Evolutionary conservation across 1,140 invertebrate genomes (phyloP).

Genomic region (Grapholita molesta): DNA sequence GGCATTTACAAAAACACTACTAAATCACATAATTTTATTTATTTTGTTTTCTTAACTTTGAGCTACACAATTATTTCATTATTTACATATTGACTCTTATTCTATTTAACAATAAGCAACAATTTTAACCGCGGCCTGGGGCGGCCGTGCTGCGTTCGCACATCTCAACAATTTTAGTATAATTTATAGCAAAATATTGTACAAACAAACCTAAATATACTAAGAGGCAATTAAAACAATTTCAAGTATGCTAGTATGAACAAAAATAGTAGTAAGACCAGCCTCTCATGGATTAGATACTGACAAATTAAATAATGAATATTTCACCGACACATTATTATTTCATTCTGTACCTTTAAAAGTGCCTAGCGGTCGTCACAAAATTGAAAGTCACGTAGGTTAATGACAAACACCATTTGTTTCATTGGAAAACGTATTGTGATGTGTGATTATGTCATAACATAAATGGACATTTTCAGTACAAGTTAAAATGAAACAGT

Average conservation of each 20-base stretch:
- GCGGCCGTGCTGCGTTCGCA: background rate
- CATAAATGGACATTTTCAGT: no score
- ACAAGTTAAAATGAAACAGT: no score
- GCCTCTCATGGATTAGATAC: no score
- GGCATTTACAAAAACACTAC: conserved; percentile 5
- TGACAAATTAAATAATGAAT: no score
- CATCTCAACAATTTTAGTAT: background rate
- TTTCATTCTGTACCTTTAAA: no score
- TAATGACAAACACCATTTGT: no score
- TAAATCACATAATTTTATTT: conserved; percentile 51
- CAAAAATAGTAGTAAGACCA: no score
- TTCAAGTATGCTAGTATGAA: background rate
- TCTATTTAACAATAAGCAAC: conserved; percentile 71
- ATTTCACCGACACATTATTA: no score
- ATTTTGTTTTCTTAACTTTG: conserved; percentile 51
- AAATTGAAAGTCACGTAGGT: no score
- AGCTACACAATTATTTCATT: conserved; percentile 61
- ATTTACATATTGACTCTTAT: conserved; percentile 60
- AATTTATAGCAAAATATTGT: background rate
- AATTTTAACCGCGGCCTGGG: conserved; percentile 41
- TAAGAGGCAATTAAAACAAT: background rate
- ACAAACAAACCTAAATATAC: background rate
- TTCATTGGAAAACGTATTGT: no score
- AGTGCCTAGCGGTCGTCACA: no score
- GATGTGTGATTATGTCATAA: no score